Base-by-base conservation (phyloP, 1,140 invertebrate species). In the Hesperophylax magnus region DNA sequence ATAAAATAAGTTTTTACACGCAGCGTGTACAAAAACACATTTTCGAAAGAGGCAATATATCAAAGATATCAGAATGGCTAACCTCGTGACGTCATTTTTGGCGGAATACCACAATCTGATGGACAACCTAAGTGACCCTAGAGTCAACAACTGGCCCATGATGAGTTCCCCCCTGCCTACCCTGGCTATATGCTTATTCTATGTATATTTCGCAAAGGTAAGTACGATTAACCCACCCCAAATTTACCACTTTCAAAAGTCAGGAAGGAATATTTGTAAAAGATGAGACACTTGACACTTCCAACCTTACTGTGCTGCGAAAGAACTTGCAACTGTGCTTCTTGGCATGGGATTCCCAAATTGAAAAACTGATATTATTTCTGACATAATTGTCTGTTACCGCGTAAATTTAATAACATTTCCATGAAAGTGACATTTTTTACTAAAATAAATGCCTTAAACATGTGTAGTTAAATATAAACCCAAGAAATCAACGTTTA, bases 121-220 rank as follows among this genome's bases (percentile, higher is more conserved):
- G 93, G 92, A 94, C 84, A 94, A 95, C 86, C 92, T 93, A 86
- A 88, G 91, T 91, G 96, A 97, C 89, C 94, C 92, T 2, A 92
- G 97, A 82, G 95, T 97, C 47, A 94, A 94, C 81, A 92, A 94
- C 82, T 98, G 96, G 95, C 89, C 93, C 27, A 87, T 98, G 77
- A 97, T 98, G 96, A 93, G 93, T 84, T 93, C 93, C 17, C 96
- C 96, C 53, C 91, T 95, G 31, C 96, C 96, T 1, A 98, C 97
- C 2, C 85, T 97, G 24, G 86, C 90, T 17, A 94, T 96, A 78
- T 96, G 95, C 85, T 87, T 97, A 72, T 92, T 91, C 75, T 97
- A 97, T 82, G 94, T 94, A 0, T 95, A 94, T 85, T 91, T 93
- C 84, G 94, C 96, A 54, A 97, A 96, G 91, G 92, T 94, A 86